phyloP scores from a whole-genome alignment of 2,797 vertebrate genomes.

The Pteronotus mesoamericanus region DNA sequence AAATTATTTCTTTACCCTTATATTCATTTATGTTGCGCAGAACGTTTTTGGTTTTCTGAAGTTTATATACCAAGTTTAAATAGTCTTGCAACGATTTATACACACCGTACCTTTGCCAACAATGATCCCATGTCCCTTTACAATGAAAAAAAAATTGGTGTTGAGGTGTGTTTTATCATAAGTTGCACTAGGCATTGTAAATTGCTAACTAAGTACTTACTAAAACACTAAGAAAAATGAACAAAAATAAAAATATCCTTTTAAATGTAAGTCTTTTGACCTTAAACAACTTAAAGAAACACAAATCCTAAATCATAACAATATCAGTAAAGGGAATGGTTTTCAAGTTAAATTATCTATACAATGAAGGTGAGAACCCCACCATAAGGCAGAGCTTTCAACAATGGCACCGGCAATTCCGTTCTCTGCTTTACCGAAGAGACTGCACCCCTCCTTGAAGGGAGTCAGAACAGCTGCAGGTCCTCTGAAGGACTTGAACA shows the following conservation, averaged over 20 bases:
- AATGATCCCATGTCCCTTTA: neutral
- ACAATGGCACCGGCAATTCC: neutral
- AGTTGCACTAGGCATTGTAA: neutral
- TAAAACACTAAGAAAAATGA: neutral
- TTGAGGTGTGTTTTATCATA: neutral
- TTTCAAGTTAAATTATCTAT: neutral
- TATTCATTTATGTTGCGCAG: neutral
- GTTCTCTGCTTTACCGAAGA: slow-evolving; percentile 56
- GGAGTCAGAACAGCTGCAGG: slow-evolving; percentile 51
- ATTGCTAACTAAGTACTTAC: neutral
- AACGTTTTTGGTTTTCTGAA: neutral
- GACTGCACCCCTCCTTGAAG: slow-evolving; percentile 35
- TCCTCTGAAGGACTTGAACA: slow-evolving; percentile 68
- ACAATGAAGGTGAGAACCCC: neutral
- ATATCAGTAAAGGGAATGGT: neutral
- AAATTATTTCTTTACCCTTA: neutral
- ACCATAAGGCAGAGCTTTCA: neutral
- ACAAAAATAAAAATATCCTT: neutral
- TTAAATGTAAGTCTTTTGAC: slow-evolving; percentile 8
- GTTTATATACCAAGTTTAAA: neutral
- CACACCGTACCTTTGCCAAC: neutral
- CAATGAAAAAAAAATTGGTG: neutral
- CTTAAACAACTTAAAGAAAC: neutral
- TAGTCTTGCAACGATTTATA: neutral
- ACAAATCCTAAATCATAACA: neutral